A percentile compares a stretch with the other conserved stretches of the same genome.
These are phyloP conservation scores for Equus przewalskii DNA, from an alignment of 2,113 vertebrate genomes.

Conservation along the genomic window DNA sequence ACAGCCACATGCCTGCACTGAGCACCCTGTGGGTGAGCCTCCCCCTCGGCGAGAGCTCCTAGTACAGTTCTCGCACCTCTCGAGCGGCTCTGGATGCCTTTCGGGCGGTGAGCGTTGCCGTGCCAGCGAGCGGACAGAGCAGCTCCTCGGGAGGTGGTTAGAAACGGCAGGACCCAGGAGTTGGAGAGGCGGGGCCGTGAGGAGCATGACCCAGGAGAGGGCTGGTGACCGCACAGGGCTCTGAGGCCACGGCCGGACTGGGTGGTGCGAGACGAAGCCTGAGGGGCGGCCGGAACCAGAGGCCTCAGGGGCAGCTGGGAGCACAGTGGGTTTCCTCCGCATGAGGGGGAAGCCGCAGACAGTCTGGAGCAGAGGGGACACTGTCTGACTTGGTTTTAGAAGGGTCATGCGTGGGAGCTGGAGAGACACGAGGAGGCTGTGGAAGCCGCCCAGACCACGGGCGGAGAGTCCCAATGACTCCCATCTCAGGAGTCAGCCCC, in stretches of 20 bases:
- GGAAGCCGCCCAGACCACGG: fast-evolving
- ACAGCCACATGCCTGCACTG: not conserved
- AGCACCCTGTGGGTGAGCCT: fast-evolving
- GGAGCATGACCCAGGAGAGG: not conserved
- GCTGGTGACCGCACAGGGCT: not conserved
- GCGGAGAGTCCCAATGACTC: too few species aligned
- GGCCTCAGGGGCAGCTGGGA: not conserved
- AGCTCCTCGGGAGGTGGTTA: not conserved
- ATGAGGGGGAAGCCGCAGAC: not conserved
- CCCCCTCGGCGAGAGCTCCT: not conserved
- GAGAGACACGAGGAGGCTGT: not conserved
- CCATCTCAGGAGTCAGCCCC: not conserved
- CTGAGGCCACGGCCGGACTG: not conserved
- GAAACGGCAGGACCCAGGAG: not conserved
- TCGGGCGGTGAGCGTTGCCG: not conserved
- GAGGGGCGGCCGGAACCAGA: too few species aligned
- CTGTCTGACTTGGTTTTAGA: not conserved
- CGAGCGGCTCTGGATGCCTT: too few species aligned
- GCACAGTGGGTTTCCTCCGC: not conserved
- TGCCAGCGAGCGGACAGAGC: not conserved
- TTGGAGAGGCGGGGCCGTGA: not conserved
- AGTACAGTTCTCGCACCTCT: not conserved
- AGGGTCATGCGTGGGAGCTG: not conserved
- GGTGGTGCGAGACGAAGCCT: not conserved
- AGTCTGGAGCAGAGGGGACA: not conserved